Percentiles rank a stretch among this genome's conserved stretches.
phyloP scores from a whole-genome alignment of 2,797 vertebrate genomes.

The Sebastes elongatus region DNA sequence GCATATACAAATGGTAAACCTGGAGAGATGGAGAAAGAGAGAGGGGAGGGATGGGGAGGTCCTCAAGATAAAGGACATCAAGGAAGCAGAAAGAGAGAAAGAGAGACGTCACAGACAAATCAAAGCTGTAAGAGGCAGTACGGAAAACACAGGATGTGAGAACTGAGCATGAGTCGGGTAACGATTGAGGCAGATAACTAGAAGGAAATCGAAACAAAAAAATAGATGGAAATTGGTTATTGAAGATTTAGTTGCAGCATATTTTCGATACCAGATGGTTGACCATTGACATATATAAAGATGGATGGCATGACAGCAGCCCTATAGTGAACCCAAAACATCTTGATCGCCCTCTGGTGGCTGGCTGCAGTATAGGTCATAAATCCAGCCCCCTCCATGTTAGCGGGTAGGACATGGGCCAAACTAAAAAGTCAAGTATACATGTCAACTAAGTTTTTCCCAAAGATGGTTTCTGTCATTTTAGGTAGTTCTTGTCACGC shows the following conservation, averaged over 20 bases:
- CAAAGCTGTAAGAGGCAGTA: neutral
- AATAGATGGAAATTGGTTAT: neutral
- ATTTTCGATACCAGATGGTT: neutral
- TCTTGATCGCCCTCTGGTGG: too few species aligned
- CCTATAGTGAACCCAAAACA: too few species aligned
- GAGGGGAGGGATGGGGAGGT: neutral
- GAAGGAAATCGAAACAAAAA: neutral
- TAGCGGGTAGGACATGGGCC: too few species aligned
- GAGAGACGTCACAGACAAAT: neutral
- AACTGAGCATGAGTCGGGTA: neutral
- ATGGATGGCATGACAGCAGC: too few species aligned
- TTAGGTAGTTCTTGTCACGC: too few species aligned
- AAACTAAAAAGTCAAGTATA: too few species aligned
- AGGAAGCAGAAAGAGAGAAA: neutral
- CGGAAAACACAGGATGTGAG: neutral
- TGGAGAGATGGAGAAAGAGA: conserved; percentile 10
- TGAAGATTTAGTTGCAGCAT: neutral
- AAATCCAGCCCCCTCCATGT: too few species aligned
- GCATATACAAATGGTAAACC: conserved; percentile 35
- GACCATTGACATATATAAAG: neutral
- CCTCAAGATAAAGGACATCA: conserved; percentile 3
- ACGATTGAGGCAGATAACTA: neutral
- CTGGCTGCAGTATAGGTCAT: too few species aligned
- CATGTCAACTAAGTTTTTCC: too few species aligned
- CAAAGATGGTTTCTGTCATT: too few species aligned